Percentiles rank a stretch among this genome's conserved stretches.
These are phyloP conservation scores for Zootoca vivipara DNA, from an alignment of 2,113 vertebrate species.

Conservation along the genomic window DNA sequence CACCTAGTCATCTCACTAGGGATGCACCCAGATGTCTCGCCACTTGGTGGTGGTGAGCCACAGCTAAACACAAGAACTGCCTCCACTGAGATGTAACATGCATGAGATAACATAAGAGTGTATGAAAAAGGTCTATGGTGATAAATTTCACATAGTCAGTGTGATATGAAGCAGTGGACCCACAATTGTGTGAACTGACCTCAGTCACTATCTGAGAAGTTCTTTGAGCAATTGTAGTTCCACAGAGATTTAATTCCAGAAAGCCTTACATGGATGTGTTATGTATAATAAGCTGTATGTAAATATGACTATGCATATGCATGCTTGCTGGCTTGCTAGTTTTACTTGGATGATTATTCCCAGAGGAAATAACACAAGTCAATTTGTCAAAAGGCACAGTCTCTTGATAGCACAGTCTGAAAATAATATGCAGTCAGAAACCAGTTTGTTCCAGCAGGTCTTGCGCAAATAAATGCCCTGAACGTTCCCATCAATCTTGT, in stretches of 20 bases:
- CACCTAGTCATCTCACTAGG: not conserved
- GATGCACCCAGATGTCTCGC: not conserved
- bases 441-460: conserved; percentile 20
- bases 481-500: not conserved
- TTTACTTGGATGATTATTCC: not conserved
- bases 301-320: not conserved
- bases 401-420: conserved; percentile 1
- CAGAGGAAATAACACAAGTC: not conserved
- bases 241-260: not conserved
- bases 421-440: conserved; percentile 3
- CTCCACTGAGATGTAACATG: too few species aligned
- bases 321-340: not conserved
- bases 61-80: not conserved
- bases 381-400: conserved; percentile 5
- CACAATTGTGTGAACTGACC: too few species aligned
- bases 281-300: conserved; percentile 4
- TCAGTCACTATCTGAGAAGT: not conserved
- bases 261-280: not conserved
- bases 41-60: too few species aligned
- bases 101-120: not conserved
- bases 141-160: not conserved
- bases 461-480: not conserved
- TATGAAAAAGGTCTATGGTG: not conserved
- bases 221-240: not conserved
- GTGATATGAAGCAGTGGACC: not conserved